Base-by-base conservation (phyloP, 37 sponge, comb jelly and placozoan genomes). In the Ianthella basta region DNA sequence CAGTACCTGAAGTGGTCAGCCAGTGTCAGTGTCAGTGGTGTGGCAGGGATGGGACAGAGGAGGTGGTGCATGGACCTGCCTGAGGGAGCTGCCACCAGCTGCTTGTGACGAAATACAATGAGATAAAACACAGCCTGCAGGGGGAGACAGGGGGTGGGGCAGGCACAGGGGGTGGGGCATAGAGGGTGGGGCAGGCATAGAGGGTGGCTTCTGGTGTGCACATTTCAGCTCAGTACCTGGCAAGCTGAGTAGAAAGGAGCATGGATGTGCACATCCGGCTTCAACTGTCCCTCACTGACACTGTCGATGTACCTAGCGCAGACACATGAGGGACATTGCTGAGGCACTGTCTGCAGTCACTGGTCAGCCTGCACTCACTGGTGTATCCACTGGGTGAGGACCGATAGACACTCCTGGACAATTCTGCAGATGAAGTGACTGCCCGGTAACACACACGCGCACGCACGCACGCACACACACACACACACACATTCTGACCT, bases 101-200 rank as follows among this genome's bases (percentile, higher is more conserved):
- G 56, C 73, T 89, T 83, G 67, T 89, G 94, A 69, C 90, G 83
- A 86, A 93, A 93, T 56, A 94, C 80, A 63, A 96, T 81, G 6
- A 96, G 66, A 69, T 96, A 96, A 55, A 96, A 89, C 32, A 93
- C 73, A 37, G 91, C 87, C 73, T 75, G 78, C n/a, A 44, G 44
- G 34, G 32, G 70, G 1, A 33, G 70, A 4, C 1, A 30, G 27
- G 36, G 33, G 32, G 24, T 15, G 25, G n/a, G 53, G 59, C 8
- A 53, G 21, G 44, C 33, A 32, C 3, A 80, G 16, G 61, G 19
- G 36, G 38, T 57, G 56, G 56, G 15, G 23, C 50, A 44, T 44
- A 8, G 6, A 44, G 50, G 50, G 50, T 8, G 50, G 50, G 53
- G 59, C 8, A 53, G 21, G 44, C 33, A 32, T 2, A 80, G 16